Conservation (phyloP, 2,113 vertebrate genomes). For the Heptranchias perlo region DNA sequence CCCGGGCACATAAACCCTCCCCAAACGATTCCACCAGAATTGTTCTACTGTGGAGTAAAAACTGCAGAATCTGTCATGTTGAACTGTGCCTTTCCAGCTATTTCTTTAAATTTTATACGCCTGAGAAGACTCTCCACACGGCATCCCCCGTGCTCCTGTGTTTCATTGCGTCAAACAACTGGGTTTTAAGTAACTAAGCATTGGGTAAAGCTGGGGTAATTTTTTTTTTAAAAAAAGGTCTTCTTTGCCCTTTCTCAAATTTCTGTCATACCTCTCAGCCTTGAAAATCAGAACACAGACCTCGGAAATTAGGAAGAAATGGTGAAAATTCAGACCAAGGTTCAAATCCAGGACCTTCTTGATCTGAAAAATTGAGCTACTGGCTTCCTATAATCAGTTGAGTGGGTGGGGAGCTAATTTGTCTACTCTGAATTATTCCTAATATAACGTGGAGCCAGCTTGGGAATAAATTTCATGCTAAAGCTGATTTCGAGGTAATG, state of each 20-base stretch:
- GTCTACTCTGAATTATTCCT: not conserved
- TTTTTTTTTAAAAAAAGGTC: not conserved
- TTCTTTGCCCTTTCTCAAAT: not conserved
- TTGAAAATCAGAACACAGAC: not conserved
- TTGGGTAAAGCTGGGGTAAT: not conserved
- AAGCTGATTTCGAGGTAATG: not conserved
- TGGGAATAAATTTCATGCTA: not conserved
- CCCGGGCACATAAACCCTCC: not conserved
- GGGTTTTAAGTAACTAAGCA: not conserved
- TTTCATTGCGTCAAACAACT: not conserved
- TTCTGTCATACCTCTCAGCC: not conserved
- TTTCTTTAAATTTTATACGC: not conserved
- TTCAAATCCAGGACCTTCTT: not conserved
- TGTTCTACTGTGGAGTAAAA: not conserved
- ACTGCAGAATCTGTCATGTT: not conserved
- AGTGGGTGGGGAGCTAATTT: not conserved
- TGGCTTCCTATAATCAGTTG: not conserved
- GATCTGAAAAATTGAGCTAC: not conserved
- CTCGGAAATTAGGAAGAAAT: not conserved
- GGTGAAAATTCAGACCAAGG: not conserved
- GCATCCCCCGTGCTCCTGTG: not conserved
- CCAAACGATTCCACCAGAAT: not conserved
- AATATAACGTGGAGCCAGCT: not conserved
- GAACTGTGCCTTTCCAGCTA: not conserved
- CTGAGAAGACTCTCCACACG: not conserved